Percentiles rank a stretch among this genome's conserved stretches.
phyloP scores from a whole-genome alignment of 92 coral and sea anemone species.

The Umimayanthus chanpuru region DNA sequence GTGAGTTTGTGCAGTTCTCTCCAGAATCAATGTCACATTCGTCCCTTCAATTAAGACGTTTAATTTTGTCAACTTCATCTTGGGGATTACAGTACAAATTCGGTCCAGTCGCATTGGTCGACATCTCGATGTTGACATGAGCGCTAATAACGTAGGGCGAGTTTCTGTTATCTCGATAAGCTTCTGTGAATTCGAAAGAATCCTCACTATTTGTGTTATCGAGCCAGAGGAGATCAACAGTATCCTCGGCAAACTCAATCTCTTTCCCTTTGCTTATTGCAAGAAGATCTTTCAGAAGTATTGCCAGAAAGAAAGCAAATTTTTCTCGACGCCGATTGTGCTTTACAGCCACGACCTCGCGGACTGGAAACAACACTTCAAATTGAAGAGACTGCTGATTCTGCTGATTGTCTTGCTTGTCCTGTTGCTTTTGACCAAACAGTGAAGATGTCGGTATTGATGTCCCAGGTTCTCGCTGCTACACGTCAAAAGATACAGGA shows the following conservation, averaged over 20 bases:
- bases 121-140: slow-evolving; percentile 34
- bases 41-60: slow-evolving; percentile 48
- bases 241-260: neutral
- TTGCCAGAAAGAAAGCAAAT: neutral
- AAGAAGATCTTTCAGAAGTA: slow-evolving; percentile 9
- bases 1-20: no score
- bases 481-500: no score
- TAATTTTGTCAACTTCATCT: slow-evolving; percentile 49
- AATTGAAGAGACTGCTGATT: neutral
- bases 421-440: neutral
- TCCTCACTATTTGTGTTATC: neutral
- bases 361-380: neutral
- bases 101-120: slow-evolving; percentile 15
- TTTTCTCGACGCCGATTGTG: slow-evolving; percentile 12
- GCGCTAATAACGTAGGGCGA: neutral
- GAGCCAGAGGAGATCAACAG: neutral
- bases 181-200: neutral
- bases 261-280: neutral
- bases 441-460: neutral
- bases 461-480: no score
- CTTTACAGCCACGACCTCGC: slow-evolving; percentile 11
- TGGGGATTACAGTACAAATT: slow-evolving; percentile 5
- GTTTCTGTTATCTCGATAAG: neutral
- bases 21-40: slow-evolving; percentile 55
- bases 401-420: neutral